Conservation (phyloP, 37 sponge, comb jelly and placozoan genomes). For the Mnemiopsis leidyi region DNA sequence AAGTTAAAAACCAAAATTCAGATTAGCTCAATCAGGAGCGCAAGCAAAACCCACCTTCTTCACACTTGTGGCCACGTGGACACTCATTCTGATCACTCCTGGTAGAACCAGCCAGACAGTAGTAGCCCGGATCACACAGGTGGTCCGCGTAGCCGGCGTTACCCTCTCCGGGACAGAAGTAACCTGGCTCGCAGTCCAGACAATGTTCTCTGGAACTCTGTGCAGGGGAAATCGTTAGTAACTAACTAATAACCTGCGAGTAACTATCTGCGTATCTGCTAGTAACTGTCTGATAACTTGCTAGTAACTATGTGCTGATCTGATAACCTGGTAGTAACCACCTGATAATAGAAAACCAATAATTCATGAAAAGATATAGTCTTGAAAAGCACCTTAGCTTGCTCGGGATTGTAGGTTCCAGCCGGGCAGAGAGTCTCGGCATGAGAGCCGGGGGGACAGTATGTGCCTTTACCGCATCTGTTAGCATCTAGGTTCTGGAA, state of each 20-base stretch:
- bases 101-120: constrained; percentile 35
- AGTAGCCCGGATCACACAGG: constrained; percentile 54
- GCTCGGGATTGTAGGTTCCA: constrained; percentile 66
- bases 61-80: constrained; percentile 21
- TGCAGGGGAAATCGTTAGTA: too few relatives aligned
- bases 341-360: too few relatives aligned
- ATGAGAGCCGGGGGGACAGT: constrained; percentile 64
- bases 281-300: too few relatives aligned
- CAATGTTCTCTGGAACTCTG: constrained; percentile 22
- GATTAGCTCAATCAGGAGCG: too few relatives aligned
- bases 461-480: constrained; percentile 54
- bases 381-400: not conserved
- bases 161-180: constrained; percentile 66
- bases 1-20: too few relatives aligned
- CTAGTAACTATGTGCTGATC: too few relatives aligned
- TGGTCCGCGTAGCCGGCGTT: not conserved
- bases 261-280: too few relatives aligned
- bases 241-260: too few relatives aligned
- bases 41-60: not conserved
- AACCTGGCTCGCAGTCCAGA: constrained; percentile 44
- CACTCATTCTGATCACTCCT: not conserved
- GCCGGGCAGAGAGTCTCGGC: constrained; percentile 60
- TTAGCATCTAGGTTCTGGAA: not conserved
- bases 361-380: too few relatives aligned
- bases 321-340: too few relatives aligned